Base-by-base conservation (phyloP, 2,888 invertebrate genomes). In the Bedellia somnulentella region DNA sequence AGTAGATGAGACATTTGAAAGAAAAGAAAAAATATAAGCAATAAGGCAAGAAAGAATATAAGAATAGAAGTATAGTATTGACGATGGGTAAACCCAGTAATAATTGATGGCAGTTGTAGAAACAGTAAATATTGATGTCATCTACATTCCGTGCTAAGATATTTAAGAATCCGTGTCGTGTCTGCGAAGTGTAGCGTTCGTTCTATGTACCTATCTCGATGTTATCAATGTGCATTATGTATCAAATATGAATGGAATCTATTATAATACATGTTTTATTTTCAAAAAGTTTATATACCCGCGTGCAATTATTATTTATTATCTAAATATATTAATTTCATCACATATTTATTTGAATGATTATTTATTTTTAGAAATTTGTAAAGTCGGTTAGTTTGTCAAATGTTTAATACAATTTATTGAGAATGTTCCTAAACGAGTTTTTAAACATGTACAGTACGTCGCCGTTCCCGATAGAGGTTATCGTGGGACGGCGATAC, bases 251-350 rank as follows among this genome's bases (percentile, higher is more conserved):
- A 25, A 12, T n/a, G 14, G 13, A 25, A 14, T 14, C 15, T 25
- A 14, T 25, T 14, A 6, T 25, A 9, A n/a, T 6, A n/a, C n/a
- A n/a, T 30, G 30, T 30, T 59, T 60, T 54, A 58, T 57, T 56
- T 64, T 62, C 52, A 54, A 67, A 59, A 58, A 49, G 50, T 61
- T 64, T 64, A 66, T 60, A 49, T 50, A 23, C 59, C 28, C 16
- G 27, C 59, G 71, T 71, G 70, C 70, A 73, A 73, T 71, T 61
- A 60, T 18, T 67, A 68, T 68, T 71, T 70, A 68, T 66, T 68
- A n/a, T n/a, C n/a, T n/a, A n/a, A n/a, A n/a, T n/a, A n/a, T n/a
- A n/a, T n/a, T n/a, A n/a, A 24, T 44, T 59, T 56, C 62, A 64
- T 57, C 45, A 67, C 68, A 67, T 70, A 61, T 59, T 57, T 31